A percentile compares a stretch with the other conserved stretches of the same genome.
Conservation (phyloP, 2,113 vertebrate species). For the Stictonetta naevosa region DNA sequence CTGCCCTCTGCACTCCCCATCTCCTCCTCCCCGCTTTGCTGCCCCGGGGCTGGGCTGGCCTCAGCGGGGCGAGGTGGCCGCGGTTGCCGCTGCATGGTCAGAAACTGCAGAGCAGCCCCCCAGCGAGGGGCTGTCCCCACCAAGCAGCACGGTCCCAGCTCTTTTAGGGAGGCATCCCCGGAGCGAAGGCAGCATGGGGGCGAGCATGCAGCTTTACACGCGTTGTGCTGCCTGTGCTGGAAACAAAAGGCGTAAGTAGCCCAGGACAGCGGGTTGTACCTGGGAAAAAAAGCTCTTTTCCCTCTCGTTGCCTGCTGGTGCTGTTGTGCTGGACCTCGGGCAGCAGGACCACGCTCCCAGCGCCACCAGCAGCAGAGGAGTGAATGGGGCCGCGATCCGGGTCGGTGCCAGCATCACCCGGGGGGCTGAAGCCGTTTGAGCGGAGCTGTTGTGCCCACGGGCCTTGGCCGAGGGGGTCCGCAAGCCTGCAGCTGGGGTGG, state of each 20-base stretch:
- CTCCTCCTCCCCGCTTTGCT: neutral
- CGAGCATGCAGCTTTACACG: neutral
- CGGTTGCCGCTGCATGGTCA: slow-evolving; percentile 27
- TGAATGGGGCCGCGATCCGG: neutral
- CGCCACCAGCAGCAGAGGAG: neutral
- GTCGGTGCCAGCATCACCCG: neutral
- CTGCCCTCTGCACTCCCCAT: neutral
- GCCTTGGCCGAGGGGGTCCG: neutral
- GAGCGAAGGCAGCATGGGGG: neutral
- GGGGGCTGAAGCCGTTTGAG: neutral
- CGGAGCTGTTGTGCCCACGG: neutral
- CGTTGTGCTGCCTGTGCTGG: neutral
- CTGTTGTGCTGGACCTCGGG: neutral
- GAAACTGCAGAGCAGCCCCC: neutral
- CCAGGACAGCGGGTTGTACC: neutral
- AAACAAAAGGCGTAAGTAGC: neutral
- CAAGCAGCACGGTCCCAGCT: neutral
- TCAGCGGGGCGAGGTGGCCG: neutral
- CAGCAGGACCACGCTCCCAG: neutral
- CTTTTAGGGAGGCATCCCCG: neutral
- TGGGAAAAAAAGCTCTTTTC: neutral
- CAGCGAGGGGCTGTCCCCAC: neutral
- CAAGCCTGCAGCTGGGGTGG: neutral
- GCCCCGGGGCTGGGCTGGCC: neutral
- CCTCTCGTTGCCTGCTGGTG: neutral